These are phyloP conservation scores for Cirrhinus molitorella DNA, from an alignment of 2,797 vertebrate species.

Conservation along the genomic window DNA sequence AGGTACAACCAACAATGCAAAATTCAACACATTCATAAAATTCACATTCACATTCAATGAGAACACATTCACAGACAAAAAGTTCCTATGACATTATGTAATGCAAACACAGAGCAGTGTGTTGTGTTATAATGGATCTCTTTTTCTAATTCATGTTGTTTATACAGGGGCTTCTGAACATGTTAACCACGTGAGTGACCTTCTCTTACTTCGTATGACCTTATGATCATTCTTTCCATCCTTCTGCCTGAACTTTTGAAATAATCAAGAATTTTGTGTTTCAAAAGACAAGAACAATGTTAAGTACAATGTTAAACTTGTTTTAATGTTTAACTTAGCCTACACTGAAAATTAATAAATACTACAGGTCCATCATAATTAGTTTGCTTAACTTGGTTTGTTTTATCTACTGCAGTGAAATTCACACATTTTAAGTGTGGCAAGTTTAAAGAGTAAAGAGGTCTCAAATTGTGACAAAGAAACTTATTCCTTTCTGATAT, in stretches of 20 bases:
- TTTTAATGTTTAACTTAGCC: background rate
- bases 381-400: background rate
- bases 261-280: background rate
- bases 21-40: too few relatives aligned
- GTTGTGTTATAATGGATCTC: background rate
- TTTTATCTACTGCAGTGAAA: background rate
- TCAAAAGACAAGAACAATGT: background rate
- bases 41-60: too few relatives aligned
- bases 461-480: background rate
- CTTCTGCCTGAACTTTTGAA: background rate
- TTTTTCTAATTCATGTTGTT: constrained; percentile 8
- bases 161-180: constrained; percentile 37
- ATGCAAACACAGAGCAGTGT: background rate
- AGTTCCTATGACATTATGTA: background rate
- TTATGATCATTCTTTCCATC: background rate
- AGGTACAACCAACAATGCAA: constrained; percentile 69
- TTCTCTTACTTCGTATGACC: background rate
- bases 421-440: background rate
- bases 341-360: background rate
- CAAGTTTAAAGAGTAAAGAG: background rate
- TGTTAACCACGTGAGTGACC: constrained; percentile 38
- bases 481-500: background rate
- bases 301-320: background rate
- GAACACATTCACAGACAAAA: constrained; percentile 6
- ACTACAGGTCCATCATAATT: background rate